Evolutionary conservation across 2,113 vertebrate species (phyloP).

Genomic region (Triplophysa dalaica): DNA sequence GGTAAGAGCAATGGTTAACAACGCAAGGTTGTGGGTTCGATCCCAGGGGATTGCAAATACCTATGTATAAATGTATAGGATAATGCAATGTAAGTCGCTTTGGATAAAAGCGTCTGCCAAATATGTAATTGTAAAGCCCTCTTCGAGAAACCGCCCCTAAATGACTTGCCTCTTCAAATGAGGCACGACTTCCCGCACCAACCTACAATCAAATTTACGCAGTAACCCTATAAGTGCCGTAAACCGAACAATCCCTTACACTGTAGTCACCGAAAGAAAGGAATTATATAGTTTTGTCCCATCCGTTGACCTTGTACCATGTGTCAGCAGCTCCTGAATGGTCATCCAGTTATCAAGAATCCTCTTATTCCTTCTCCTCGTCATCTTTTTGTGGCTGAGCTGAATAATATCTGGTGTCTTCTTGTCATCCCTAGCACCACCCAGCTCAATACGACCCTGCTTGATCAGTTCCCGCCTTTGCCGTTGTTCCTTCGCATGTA

Average conservation of each 20-base stretch:
- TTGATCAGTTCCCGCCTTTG: slow-evolving; percentile 86
- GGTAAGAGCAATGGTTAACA: too few species aligned
- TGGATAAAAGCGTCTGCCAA: too few species aligned
- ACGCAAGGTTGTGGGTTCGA: too few species aligned
- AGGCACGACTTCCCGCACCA: slow-evolving; percentile 9
- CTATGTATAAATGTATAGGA: too few species aligned
- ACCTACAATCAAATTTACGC: background rate
- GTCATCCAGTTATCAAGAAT: slow-evolving; percentile 99
- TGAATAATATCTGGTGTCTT: slow-evolving; percentile 91
- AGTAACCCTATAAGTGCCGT: slow-evolving; percentile 1
- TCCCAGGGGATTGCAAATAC: too few species aligned
- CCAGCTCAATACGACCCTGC: slow-evolving; percentile 82
- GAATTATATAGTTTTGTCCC: slow-evolving; percentile 90
- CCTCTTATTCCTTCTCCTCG: slow-evolving; percentile 93
- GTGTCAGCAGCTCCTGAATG: slow-evolving; percentile 96
- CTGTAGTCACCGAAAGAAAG: slow-evolving; percentile 94
- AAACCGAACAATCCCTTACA: slow-evolving; percentile 66
- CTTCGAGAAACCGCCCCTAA: background rate
- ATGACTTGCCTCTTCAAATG: slow-evolving; percentile 8
- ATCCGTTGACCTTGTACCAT: slow-evolving; percentile 90
- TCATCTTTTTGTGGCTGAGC: slow-evolving; percentile 99
- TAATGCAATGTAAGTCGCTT: too few species aligned
- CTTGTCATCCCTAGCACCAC: slow-evolving; percentile 73
- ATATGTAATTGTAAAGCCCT: too few species aligned
- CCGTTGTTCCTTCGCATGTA: slow-evolving; percentile 86